phyloP scores from a whole-genome alignment of 2,888 invertebrate genomes.

The Aelia acuminata region DNA sequence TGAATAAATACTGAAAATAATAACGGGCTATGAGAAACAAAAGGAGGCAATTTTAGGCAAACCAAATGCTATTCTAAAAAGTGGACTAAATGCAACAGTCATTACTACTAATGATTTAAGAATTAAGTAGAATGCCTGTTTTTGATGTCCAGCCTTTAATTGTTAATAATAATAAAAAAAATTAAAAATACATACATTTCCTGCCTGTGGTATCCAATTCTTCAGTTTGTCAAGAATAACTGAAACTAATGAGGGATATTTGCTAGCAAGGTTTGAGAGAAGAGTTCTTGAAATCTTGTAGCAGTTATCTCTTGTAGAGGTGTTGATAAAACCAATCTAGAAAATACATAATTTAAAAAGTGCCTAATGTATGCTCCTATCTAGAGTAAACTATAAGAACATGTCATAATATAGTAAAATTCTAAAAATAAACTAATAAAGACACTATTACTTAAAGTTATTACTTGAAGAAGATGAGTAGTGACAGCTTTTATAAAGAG shows the following conservation, averaged over 20 bases:
- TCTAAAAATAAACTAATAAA: background rate
- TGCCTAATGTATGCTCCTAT: background rate
- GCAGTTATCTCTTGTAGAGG: slow-evolving; percentile 79
- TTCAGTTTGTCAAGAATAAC: slow-evolving; percentile 76
- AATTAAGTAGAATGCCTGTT: too few relatives aligned
- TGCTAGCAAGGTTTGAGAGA: slow-evolving; percentile 78
- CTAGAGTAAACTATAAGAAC: background rate
- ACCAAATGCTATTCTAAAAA: too few relatives aligned
- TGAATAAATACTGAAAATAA: background rate
- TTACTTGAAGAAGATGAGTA: slow-evolving; percentile 79
- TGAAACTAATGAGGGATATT: slow-evolving; percentile 80
- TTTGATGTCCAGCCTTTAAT: too few relatives aligned
- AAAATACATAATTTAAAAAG: slow-evolving; percentile 64
- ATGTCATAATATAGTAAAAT: background rate
- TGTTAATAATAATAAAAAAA: background rate
- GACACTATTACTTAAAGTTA: background rate
- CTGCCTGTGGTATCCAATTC: slow-evolving; percentile 74
- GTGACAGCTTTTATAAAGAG: slow-evolving; percentile 78
- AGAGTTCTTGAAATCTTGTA: slow-evolving; percentile 82
- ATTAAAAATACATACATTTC: slow-evolving; percentile 70
- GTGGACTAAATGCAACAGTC: too few relatives aligned
- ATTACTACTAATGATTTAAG: too few relatives aligned
- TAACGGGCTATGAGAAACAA: slow-evolving; percentile 43
- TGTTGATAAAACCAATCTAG: slow-evolving; percentile 82
- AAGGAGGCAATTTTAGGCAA: too few relatives aligned